Percentiles rank a stretch among this genome's conserved stretches.
Evolutionary conservation across 2,113 vertebrate species (phyloP).

Genomic region (Percopsis transmontana): DNA sequence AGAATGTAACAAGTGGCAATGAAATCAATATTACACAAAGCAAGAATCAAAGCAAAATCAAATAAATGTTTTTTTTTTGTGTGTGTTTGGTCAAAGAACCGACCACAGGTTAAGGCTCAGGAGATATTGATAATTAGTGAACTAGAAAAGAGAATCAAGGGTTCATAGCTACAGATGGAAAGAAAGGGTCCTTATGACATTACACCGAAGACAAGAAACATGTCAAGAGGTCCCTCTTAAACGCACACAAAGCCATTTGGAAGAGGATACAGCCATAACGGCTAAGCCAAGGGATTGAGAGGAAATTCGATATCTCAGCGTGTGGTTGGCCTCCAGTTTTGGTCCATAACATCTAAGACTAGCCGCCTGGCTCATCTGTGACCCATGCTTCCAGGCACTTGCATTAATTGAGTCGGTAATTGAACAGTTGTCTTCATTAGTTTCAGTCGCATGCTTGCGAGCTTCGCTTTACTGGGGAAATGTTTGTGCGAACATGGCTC

Average conservation of each 20-base stretch:
- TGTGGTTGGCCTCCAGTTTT: constrained; percentile 63
- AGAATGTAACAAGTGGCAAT: constrained; percentile 62
- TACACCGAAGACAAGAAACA: constrained; percentile 35
- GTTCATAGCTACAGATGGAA: constrained; percentile 34
- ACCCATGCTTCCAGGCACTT: constrained; percentile 71
- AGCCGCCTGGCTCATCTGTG: constrained; percentile 64
- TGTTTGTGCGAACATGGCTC: constrained; percentile 55
- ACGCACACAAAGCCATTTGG: constrained; percentile 51
- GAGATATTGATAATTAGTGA: constrained; percentile 13
- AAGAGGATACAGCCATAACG: constrained; percentile 56
- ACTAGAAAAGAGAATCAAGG: constrained; percentile 35
- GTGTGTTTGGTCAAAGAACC: constrained; percentile 57
- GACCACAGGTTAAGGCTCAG: constrained; percentile 37
- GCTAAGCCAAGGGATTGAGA: constrained; percentile 62
- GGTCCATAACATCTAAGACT: constrained; percentile 62
- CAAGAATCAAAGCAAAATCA: constrained; percentile 69
- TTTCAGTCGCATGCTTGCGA: constrained; percentile 74
- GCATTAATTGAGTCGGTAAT: constrained; percentile 82
- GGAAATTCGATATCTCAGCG: constrained; percentile 36
- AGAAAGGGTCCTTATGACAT: constrained; percentile 47
- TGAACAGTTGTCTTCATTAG: constrained; percentile 85
- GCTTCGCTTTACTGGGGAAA: constrained; percentile 71
- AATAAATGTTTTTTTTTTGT: constrained; percentile 67
- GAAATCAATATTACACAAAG: constrained; percentile 72
- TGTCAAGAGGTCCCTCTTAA: constrained; percentile 40